A percentile compares a stretch with the other conserved stretches of the same genome.
phyloP scores from a whole-genome alignment of 2,113 vertebrate species.

The Puffinus mauretanicus region DNA sequence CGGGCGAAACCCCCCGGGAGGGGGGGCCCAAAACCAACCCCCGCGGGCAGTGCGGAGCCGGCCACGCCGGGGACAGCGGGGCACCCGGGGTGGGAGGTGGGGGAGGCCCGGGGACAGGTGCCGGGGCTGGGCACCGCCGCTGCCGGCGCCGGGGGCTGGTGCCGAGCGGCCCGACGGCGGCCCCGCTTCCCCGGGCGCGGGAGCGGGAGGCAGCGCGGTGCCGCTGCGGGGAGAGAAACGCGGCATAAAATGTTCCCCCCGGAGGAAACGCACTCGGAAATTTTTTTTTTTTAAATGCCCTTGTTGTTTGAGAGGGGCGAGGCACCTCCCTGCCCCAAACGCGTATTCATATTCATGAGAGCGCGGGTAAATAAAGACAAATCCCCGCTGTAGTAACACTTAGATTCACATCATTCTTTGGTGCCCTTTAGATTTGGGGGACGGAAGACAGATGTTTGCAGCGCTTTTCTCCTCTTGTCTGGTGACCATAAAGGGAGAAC shows the following conservation, averaged over 20 bases:
- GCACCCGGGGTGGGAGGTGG: neutral
- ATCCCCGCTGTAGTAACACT: slow-evolving; percentile 75
- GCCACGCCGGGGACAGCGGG: slow-evolving; percentile 55
- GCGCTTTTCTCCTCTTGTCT: slow-evolving; percentile 78
- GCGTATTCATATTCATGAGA: slow-evolving; percentile 82
- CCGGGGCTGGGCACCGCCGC: neutral
- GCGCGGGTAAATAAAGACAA: slow-evolving; percentile 74
- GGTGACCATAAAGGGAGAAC: slow-evolving; percentile 76
- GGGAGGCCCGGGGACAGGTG: neutral
- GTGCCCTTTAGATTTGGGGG: slow-evolving; percentile 77
- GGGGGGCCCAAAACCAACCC: neutral
- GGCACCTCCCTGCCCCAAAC: slow-evolving; percentile 52
- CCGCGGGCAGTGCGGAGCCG: slow-evolving; percentile 38
- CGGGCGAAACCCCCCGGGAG: neutral
- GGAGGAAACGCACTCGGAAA: neutral
- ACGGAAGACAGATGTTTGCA: slow-evolving; percentile 80
- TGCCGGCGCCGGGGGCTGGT: no score
- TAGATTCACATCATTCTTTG: slow-evolving; percentile 82
- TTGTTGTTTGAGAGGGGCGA: slow-evolving; percentile 30
- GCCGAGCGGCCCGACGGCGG: neutral
- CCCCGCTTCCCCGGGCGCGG: no score
- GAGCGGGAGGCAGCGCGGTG: neutral
- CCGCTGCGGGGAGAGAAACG: neutral
- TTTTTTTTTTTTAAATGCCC: neutral
- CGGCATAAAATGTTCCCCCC: neutral